Conservation (phyloP, 1,140 invertebrate genomes). For the Leptopilina clavipes region DNA sequence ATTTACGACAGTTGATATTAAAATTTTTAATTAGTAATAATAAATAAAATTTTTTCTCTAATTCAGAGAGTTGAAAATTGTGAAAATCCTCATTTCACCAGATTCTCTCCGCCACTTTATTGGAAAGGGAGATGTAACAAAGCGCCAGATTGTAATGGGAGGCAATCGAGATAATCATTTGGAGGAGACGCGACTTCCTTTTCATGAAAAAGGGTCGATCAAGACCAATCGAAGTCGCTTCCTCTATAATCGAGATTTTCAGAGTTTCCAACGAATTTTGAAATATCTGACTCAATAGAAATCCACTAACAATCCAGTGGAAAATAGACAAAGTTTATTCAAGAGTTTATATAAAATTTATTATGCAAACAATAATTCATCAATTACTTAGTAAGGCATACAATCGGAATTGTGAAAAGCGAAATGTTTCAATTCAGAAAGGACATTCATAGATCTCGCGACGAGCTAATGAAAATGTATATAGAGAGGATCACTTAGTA, state of each 20-base stretch:
- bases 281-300: background rate
- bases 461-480: too few species aligned
- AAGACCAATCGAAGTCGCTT: conserved; percentile 13
- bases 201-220: conserved; percentile 32
- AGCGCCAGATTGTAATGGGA: conserved; percentile 20
- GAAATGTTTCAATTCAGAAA: too few species aligned
- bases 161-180: conserved; percentile 31
- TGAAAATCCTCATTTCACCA: background rate
- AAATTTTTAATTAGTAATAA: too few species aligned
- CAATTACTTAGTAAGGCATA: too few species aligned
- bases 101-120: background rate
- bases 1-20: too few species aligned
- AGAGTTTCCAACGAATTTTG: background rate
- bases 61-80: background rate
- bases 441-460: too few species aligned
- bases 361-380: background rate
- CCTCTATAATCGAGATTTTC: conserved; percentile 29
- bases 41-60: background rate
- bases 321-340: background rate
- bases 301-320: background rate
- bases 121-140: conserved; percentile 1
- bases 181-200: conserved; percentile 17
- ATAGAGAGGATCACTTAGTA: too few species aligned
- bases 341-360: background rate
- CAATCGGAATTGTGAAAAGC: too few species aligned